These are phyloP conservation scores for Ascidia mentula DNA, from an alignment of 23 tunicate genomes.

Conservation along the genomic window DNA sequence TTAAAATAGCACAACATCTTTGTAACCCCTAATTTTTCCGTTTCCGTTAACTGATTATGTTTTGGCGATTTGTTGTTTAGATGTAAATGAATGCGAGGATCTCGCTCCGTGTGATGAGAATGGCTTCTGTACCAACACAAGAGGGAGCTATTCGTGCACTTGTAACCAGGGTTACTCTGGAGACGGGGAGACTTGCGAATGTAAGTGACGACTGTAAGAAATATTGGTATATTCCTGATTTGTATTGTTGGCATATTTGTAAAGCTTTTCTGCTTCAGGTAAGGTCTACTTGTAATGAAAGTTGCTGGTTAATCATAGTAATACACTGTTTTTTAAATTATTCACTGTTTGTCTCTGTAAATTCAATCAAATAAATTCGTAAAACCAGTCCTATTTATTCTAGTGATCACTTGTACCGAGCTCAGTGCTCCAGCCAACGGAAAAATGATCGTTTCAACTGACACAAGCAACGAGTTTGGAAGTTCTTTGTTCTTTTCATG, in stretches of 20 bases:
- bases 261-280: too few relatives aligned
- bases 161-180: conserved; percentile 51
- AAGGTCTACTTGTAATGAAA: too few relatives aligned
- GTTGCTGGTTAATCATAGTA: too few relatives aligned
- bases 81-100: neutral
- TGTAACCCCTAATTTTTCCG: neutral
- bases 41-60: neutral
- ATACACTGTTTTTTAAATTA: too few relatives aligned
- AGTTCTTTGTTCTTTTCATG: conserved; percentile 27
- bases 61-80: neutral
- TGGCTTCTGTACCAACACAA: conserved; percentile 28
- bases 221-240: too few relatives aligned
- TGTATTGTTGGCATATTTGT: too few relatives aligned
- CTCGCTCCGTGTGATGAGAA: conserved; percentile 24
- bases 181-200: conserved; percentile 21
- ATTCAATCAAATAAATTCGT: too few relatives aligned
- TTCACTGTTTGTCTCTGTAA: too few relatives aligned
- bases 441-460: neutral
- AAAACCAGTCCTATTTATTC: too few relatives aligned
- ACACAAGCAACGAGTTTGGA: neutral
- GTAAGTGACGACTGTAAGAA: too few relatives aligned
- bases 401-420: neutral
- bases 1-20: neutral
- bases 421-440: neutral
- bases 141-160: conserved; percentile 30